Evolutionary conservation across 2,888 invertebrate species (phyloP), one percentile per base, ranked within the genome.

Genomic region (Spatulosminthurus flaviceps): DNA sequence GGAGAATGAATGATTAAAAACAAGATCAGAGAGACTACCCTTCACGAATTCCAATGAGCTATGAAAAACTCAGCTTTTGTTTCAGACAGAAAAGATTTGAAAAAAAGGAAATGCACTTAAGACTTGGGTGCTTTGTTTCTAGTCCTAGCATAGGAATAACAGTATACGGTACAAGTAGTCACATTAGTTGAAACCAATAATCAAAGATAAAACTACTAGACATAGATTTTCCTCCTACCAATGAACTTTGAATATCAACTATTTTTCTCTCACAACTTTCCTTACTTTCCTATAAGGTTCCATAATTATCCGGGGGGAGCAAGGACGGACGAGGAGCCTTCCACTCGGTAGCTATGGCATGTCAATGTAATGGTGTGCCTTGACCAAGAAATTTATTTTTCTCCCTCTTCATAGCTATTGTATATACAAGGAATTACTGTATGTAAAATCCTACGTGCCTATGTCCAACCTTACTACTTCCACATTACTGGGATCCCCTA

Each of bases 31-130:
- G 42, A 11, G 7, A 9, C 19, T 67, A 76, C 76, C 76, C 24
- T 67, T 64, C 43, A 41, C 66, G 76, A 76, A 76, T 76, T 76
- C 26, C 76, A 76, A 76, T 76, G 76, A 76, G 76, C 76, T 66
- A 21, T 24, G 29, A 24, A 22, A 70, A 41, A n/a, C 28, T 13
- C 28, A 69, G 5, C n/a, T n/a, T n/a, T n/a, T n/a, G 13, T 29
- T 7, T n/a, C 9, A 13, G n/a, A 34, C 70, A 16, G 7, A 43
- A 43, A 72, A 7, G n/a, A 72, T 26, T 2, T 1, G 29, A 43
- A 51, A 13, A 73, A 1, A 60, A 26, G 22, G 28, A 73, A 60
- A 51, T 51, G 60, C 60, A 73, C 73, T 73, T 60, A 60, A 73
- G 51, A 28, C 28, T 73, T 73, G 73, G 73, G 73, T 73, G 73